Evolutionary conservation across 1,140 invertebrate genomes (phyloP).

Genomic region (Venturia canescens): DNA sequence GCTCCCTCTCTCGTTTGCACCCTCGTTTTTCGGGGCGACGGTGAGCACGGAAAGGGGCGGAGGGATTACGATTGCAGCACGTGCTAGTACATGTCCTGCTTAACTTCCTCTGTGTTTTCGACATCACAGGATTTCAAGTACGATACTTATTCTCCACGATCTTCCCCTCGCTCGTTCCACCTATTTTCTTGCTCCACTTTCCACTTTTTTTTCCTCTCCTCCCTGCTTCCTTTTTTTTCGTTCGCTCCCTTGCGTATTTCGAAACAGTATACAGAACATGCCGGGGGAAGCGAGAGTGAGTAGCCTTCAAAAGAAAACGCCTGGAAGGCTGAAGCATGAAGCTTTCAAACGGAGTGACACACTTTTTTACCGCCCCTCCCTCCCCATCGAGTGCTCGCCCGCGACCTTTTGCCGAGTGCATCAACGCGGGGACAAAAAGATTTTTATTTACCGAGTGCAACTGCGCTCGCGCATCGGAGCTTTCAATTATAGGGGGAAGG

Average conservation of each 20-base stretch:
- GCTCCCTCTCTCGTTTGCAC: no score
- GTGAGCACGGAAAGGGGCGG: not conserved
- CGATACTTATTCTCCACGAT: not conserved
- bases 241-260: not conserved
- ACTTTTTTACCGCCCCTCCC: no score
- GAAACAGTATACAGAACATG: not conserved
- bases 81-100: conserved; percentile 7
- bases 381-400: no score
- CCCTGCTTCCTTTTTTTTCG: not conserved
- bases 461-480: no score
- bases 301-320: no score
- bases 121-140: not conserved
- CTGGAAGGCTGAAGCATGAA: no score
- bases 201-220: not conserved
- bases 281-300: no score
- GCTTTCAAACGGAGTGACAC: no score
- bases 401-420: no score
- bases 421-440: no score
- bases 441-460: no score
- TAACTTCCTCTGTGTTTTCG: not conserved
- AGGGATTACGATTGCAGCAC: conserved; percentile 3
- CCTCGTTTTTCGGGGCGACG: not conserved
- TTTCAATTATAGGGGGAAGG: no score
- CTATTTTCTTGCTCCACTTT: not conserved
- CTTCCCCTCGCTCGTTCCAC: not conserved